Percentiles rank a stretch among this genome's conserved stretches.
Conservation (phyloP, 2,113 vertebrate species). For the Aspidoscelis tigris region DNA sequence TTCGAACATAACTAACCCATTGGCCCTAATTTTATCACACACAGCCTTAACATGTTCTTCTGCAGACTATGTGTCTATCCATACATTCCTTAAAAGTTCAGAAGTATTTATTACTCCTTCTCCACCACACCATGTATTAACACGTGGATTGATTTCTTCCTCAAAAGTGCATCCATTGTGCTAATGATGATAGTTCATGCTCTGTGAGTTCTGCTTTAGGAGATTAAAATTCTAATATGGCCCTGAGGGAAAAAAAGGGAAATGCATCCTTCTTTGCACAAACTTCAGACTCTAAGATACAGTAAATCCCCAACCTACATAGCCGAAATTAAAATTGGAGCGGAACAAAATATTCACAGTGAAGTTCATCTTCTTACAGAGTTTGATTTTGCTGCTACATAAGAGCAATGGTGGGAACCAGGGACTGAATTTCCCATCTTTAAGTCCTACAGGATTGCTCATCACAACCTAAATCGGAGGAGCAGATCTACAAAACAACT, state of each 20-base stretch:
- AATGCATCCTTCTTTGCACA: conserved; percentile 12
- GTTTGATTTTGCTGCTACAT: background rate
- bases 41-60: no score
- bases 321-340: conserved; percentile 10
- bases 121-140: conserved; percentile 9
- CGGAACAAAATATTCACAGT: conserved; percentile 27
- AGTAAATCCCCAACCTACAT: background rate
- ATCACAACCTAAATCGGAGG: background rate
- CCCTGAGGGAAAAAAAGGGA: conserved; percentile 7
- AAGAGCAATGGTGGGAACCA: background rate
- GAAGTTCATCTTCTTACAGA: conserved; percentile 2
- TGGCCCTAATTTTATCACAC: no score
- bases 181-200: conserved; percentile 26
- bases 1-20: no score
- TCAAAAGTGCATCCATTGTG: conserved; percentile 22
- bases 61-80: no score
- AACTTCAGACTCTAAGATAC: background rate
- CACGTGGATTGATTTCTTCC: background rate
- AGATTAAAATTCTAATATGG: conserved; percentile 35
- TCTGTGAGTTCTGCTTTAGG: conserved; percentile 12
- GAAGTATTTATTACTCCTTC: background rate
- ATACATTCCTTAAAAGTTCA: background rate
- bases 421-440: background rate
- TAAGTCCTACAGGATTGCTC: background rate
- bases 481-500: background rate